These are phyloP conservation scores for Stigmatopora nigra DNA, from an alignment of 2,113 vertebrate species.

Conservation along the genomic window DNA sequence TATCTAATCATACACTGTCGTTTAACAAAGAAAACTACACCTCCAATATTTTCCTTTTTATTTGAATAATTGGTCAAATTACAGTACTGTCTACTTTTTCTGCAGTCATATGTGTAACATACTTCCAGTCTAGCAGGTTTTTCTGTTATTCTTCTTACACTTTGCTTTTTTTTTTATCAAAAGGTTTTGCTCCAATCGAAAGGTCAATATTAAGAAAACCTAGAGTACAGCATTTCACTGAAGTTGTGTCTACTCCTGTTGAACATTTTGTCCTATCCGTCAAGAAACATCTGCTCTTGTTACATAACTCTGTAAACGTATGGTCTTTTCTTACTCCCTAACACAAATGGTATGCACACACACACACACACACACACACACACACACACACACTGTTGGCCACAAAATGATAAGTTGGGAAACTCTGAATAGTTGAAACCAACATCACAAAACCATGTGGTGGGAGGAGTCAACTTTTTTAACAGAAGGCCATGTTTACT, in stretches of 20 bases:
- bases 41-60: neutral
- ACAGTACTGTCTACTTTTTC: too few species aligned
- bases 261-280: slow-evolving; percentile 29
- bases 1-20: slow-evolving; percentile 9
- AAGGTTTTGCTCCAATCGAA: neutral
- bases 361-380: neutral
- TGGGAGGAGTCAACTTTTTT: slow-evolving; percentile 37
- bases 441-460: slow-evolving; percentile 42
- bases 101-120: neutral
- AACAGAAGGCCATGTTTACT: slow-evolving; percentile 50
- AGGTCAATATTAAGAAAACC: neutral
- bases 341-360: neutral
- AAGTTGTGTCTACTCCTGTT: slow-evolving; percentile 2
- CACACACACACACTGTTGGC: neutral
- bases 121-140: neutral
- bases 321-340: neutral
- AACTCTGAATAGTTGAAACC: slow-evolving; percentile 39
- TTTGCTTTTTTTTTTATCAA: too few species aligned
- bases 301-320: slow-evolving; percentile 32
- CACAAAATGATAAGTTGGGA: slow-evolving; percentile 26
- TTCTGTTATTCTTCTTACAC: neutral
- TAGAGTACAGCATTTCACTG: neutral
- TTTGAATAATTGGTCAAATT: neutral
- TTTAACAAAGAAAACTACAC: too few species aligned
- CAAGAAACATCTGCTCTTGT: slow-evolving; percentile 24